Evolutionary conservation across 2,113 vertebrate species (phyloP).

Genomic region (Hassar affinis): DNA sequence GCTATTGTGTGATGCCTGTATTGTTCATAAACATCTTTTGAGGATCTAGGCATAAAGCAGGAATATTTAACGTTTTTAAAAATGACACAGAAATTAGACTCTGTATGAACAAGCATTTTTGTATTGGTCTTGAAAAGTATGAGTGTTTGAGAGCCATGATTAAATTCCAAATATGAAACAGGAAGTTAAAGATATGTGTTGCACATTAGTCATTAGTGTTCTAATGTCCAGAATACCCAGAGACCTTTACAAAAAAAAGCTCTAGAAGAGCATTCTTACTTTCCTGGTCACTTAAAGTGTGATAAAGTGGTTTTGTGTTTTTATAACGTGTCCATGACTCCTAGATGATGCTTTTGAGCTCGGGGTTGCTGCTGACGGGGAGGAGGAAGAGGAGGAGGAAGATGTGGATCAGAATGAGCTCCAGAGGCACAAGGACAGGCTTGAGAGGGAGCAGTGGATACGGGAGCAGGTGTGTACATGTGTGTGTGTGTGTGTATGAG

Average conservation of each 20-base stretch:
- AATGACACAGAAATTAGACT: no score
- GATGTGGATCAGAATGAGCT: conserved; percentile 80
- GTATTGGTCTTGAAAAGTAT: not conserved
- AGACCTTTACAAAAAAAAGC: not conserved
- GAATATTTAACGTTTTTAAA: not conserved
- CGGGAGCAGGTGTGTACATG: conserved; percentile 83
- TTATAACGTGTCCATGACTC: not conserved
- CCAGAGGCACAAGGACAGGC: conserved; percentile 85
- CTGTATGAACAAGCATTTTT: not conserved
- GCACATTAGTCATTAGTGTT: not conserved
- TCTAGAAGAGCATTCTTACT: not conserved
- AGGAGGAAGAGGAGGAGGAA: conserved; percentile 80
- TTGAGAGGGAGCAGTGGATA: conserved; percentile 93
- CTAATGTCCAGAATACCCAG: no score
- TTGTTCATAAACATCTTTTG: not conserved
- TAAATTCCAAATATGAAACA: not conserved
- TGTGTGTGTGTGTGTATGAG: conserved; percentile 68
- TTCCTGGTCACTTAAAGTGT: not conserved
- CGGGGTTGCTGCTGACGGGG: conserved; percentile 73
- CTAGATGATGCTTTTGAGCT: conserved; percentile 65
- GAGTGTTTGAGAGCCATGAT: not conserved
- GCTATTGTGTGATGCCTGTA: not conserved
- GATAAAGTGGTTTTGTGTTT: not conserved
- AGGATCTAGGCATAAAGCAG: not conserved
- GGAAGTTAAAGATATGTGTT: not conserved